phyloP scores from a whole-genome alignment of 2,888 invertebrate genomes.

The Trichopria drosophilae region DNA sequence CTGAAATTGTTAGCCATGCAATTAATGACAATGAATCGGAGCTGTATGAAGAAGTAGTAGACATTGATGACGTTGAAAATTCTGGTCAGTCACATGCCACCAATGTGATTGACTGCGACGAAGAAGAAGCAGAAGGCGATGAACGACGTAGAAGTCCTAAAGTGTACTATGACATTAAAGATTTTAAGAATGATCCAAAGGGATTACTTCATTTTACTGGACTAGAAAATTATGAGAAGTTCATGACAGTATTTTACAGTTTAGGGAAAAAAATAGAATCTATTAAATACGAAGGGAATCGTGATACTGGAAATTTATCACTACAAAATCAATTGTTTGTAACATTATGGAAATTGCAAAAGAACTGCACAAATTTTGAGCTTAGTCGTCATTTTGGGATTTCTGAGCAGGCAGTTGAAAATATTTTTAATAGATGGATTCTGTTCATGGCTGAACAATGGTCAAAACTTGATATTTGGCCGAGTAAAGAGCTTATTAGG shows the following conservation, averaged over 20 bases:
- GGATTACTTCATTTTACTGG: constrained; percentile 13
- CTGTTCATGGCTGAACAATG: constrained; percentile 14
- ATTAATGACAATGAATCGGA: too few relatives aligned
- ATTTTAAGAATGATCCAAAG: constrained; percentile 13
- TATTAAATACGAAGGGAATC: too few relatives aligned
- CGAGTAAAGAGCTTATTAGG: constrained; percentile 10
- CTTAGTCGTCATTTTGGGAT: constrained; percentile 4
- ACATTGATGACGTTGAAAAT: too few relatives aligned
- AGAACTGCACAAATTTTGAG: constrained; percentile 2
- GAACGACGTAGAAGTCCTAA: too few relatives aligned
- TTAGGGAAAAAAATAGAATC: constrained; percentile 5
- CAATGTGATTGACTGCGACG: too few relatives aligned
- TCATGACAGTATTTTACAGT: constrained; percentile 7
- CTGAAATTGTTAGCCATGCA: too few relatives aligned
- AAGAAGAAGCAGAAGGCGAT: too few relatives aligned
- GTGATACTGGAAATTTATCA: constrained; percentile 1
- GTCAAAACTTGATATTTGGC: constrained; percentile 16
- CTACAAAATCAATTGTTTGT: constrained; percentile 10
- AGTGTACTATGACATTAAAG: constrained; percentile 14
- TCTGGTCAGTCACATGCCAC: too few relatives aligned
- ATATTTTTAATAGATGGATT: constrained; percentile 17
- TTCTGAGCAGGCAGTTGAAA: constrained; percentile 1
- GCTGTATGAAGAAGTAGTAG: too few relatives aligned
- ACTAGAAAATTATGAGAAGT: constrained; percentile 16
- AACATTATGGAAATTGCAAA: constrained; percentile 12